These are phyloP conservation scores for Enteromius unitaeniatus DNA, from an alignment of 2,797 vertebrate species.

Conservation along the genomic window DNA sequence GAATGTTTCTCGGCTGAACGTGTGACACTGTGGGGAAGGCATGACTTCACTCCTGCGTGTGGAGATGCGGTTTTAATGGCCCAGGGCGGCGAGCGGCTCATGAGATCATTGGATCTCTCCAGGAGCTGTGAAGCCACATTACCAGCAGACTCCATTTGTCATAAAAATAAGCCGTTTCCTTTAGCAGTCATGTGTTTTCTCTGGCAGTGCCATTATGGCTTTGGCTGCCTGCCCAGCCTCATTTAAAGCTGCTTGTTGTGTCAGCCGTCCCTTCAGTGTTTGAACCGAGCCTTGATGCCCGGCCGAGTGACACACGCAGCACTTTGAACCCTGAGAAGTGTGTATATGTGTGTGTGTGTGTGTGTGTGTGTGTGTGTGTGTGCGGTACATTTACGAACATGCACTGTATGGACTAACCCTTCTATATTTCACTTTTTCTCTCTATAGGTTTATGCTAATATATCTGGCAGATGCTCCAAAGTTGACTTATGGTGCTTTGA, in stretches of 20 bases:
- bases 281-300: constrained; percentile 30
- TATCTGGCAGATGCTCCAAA: constrained; percentile 15
- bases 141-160: constrained; percentile 59
- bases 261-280: constrained; percentile 30
- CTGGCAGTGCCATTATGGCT: constrained; percentile 53
- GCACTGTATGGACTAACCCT: neutral
- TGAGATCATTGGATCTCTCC: constrained; percentile 49
- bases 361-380: no score
- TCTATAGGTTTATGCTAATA: constrained; percentile 9
- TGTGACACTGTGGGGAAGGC: constrained; percentile 20
- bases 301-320: neutral
- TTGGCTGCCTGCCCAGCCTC: constrained; percentile 53
- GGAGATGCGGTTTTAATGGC: constrained; percentile 36
- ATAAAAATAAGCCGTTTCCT: constrained; percentile 59
- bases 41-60: constrained; percentile 44
- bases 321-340: neutral
- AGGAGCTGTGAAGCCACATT: constrained; percentile 60
- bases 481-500: neutral
- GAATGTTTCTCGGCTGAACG: neutral
- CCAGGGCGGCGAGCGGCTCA: constrained; percentile 42
- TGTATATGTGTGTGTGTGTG: no score
- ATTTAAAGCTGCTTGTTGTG: constrained; percentile 58
- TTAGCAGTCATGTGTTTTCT: constrained; percentile 57
- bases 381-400: neutral
- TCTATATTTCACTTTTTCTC: neutral